Evolutionary conservation across 2,113 vertebrate species (phyloP).

Genomic region (Myotis davidii): DNA sequence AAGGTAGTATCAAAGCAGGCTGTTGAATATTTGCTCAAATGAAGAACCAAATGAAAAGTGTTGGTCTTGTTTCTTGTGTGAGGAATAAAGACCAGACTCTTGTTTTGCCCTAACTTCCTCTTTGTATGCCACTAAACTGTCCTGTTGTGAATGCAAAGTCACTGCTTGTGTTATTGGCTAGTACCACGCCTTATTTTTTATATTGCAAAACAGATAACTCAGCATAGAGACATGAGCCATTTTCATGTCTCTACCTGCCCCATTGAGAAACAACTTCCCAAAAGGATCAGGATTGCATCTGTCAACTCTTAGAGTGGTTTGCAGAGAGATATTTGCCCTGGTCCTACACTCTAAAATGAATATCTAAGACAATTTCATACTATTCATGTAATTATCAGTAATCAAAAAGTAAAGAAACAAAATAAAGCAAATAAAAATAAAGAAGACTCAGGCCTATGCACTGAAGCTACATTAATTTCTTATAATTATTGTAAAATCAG

Average conservation of each 20-base stretch:
- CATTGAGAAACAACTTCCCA: not conserved
- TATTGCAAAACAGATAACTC: constrained; percentile 31
- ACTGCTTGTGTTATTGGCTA: not conserved
- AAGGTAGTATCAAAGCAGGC: not conserved
- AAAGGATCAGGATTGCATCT: not conserved
- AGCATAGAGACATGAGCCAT: not conserved
- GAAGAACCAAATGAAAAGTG: constrained; percentile 15
- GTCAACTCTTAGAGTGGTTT: not conserved
- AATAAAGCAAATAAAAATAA: not conserved
- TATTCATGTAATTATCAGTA: not conserved
- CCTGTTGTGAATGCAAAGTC: constrained; percentile 17
- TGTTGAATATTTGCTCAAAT: not conserved
- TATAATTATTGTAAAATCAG: constrained; percentile 11
- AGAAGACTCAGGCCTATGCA: not conserved
- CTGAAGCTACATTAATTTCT: not conserved
- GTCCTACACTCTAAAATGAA: not conserved
- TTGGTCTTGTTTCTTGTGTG: not conserved
- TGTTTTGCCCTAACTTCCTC: constrained; percentile 48
- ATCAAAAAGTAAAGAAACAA: not conserved
- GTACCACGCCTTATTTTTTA: constrained; percentile 10
- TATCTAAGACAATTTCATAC: not conserved
- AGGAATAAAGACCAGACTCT: not conserved
- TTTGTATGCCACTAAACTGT: constrained; percentile 20
- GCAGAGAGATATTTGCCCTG: not conserved
- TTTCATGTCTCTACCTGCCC: not conserved